Evolutionary conservation across 1,140 invertebrate genomes (phyloP).

Genomic region (Lanistes nyassanus): DNA sequence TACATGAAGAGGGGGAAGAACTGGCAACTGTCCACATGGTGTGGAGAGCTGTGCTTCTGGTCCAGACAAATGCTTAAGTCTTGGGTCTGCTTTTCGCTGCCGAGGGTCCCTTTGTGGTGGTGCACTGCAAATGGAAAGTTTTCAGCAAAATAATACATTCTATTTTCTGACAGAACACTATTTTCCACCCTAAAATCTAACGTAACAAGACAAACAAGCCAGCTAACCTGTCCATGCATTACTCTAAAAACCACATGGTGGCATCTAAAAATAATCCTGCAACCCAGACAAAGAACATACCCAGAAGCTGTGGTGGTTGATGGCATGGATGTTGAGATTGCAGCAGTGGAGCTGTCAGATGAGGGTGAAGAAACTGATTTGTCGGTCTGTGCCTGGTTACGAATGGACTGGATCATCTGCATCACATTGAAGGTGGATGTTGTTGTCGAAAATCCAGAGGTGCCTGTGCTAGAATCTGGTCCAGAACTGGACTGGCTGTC

Average conservation of each 20-base stretch:
- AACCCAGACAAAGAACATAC: neutral
- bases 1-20: conserved; percentile 24
- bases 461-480: neutral
- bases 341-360: neutral
- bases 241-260: too few species aligned
- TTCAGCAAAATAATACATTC: too few species aligned
- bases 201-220: too few species aligned
- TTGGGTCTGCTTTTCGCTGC: neutral
- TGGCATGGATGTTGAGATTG: neutral
- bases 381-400: conserved; percentile 31
- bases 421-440: conserved; percentile 52
- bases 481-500: too few species aligned
- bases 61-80: neutral
- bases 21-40: neutral
- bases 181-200: too few species aligned
- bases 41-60: neutral
- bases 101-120: neutral
- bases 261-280: too few species aligned
- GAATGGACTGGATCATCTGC: conserved; percentile 60
- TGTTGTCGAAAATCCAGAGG: conserved; percentile 17
- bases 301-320: neutral
- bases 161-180: too few species aligned
- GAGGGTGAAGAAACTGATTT: neutral
- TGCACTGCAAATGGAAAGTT: neutral
- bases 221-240: too few species aligned